Evolutionary conservation across 2,888 invertebrate species (phyloP), one percentile per base, ranked within the genome.

Genomic region (Epirrhoe tristata): DNA sequence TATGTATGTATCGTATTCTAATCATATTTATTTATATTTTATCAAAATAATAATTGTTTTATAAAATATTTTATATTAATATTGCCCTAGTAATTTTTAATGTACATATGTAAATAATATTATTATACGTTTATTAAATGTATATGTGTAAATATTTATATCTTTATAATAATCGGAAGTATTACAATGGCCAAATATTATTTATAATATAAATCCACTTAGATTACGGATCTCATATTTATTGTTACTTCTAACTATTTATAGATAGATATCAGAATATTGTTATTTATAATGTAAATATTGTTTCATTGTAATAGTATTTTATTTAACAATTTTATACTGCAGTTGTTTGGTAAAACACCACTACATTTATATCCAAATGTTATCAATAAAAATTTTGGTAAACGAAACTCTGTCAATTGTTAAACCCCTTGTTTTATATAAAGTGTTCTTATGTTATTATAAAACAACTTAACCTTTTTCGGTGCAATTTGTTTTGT

Each of bases 361-460:
- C 76, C 79, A 80, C 81, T 82, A 77, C 79, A 82, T 79, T n/a
- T 83, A 80, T 83, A 82, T 80, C 77, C 79, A 74, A 84, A 83
- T 86, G 81, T 83, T 86, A 85, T 86, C 79, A 87, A 88, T 86
- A 83, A 80, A 89, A 86, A 86, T 87, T 82, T 89, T 89, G 87
- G 86, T 89, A 87, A 86, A 85, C 83, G 77, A 73, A 61, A 59
- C 36, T 51, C 12, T 1, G 24, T 24, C 39, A 12, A n/a, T 43
- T 43, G 7, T 34, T 43, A 12, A 5, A 43, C 12, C 39, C 39
- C 12, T 12, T 43, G 12, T 2, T 43, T 4, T 12, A 24, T 24
- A 24, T n/a, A n/a, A n/a, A n/a, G n/a, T n/a, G n/a, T n/a, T n/a
- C n/a, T n/a, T n/a, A n/a, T n/a, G n/a, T n/a, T n/a, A n/a, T n/a